Percentiles rank a stretch among this genome's conserved stretches.
phyloP scores from a whole-genome alignment of 2,113 vertebrate species.

The Pleuronectes platessa region DNA sequence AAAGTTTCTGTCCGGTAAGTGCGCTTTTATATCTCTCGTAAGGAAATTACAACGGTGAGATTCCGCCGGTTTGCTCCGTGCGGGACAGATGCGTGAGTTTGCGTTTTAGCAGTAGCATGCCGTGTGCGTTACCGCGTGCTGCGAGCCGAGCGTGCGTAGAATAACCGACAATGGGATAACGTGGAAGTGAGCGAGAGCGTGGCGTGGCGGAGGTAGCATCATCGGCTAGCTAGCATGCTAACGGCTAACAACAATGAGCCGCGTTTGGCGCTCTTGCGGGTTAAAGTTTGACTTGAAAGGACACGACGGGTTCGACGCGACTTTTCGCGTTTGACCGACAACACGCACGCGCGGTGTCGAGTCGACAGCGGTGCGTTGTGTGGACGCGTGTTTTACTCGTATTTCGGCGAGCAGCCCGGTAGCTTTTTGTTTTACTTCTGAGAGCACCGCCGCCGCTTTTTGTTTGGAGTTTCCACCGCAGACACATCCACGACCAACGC shows the following conservation, averaged over 20 bases:
- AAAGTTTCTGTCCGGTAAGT: conserved; percentile 86
- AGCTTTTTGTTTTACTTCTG: conserved; percentile 79
- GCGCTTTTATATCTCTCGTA: conserved; percentile 49
- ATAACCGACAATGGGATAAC: conserved; percentile 79
- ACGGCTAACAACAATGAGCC: conserved; percentile 81
- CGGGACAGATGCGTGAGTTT: too few species aligned
- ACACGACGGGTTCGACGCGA: neutral
- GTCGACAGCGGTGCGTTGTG: neutral
- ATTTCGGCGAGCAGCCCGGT: conserved; percentile 55
- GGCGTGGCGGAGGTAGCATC: conserved; percentile 74
- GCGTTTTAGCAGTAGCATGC: conserved; percentile 1
- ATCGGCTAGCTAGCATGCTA: conserved; percentile 74
- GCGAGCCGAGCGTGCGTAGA: conserved; percentile 30
- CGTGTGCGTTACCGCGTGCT: neutral
- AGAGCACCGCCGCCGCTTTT: conserved; percentile 51
- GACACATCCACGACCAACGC: neutral
- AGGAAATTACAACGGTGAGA: neutral
- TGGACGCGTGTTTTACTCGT: conserved; percentile 7
- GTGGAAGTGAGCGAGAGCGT: conserved; percentile 80
- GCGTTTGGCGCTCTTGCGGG: conserved; percentile 79
- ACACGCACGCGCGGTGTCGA: rapidly evolving
- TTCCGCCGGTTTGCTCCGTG: neutral
- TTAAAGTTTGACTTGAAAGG: conserved; percentile 76
- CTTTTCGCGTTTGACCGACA: neutral
- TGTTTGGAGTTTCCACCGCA: conserved; percentile 34